Evolutionary conservation across 2,113 vertebrate species (phyloP).

Genomic region (Campylomormyrus tamandua): DNA sequence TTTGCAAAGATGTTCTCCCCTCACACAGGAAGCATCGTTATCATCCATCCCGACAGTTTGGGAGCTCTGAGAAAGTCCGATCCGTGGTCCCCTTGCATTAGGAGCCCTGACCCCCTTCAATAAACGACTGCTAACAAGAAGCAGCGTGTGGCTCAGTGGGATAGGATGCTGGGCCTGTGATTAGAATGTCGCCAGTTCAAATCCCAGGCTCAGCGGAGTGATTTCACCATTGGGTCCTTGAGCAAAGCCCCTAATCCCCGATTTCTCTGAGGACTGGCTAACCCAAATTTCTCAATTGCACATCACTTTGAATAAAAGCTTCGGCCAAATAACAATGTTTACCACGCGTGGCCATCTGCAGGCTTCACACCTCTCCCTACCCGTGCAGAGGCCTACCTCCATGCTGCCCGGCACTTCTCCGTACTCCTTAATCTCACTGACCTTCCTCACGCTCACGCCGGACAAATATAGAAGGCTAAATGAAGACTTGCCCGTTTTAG

Average conservation of each 20-base stretch:
- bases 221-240: background rate
- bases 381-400: background rate
- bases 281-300: background rate
- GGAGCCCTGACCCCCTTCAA: background rate
- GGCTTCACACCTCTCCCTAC: background rate
- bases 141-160: background rate
- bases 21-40: background rate
- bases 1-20: background rate
- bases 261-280: background rate
- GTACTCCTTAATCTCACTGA: background rate
- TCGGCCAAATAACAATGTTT: background rate
- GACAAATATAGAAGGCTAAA: constrained; percentile 48
- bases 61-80: background rate
- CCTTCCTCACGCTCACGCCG: constrained; percentile 43
- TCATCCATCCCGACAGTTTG: too few relatives aligned
- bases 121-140: background rate
- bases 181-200: background rate
- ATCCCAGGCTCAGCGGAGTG: background rate
- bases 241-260: background rate
- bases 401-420: background rate
- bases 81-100: background rate
- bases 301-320: background rate
- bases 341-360: background rate
- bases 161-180: background rate
- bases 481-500: constrained; percentile 51